These are phyloP conservation scores for Sebastolobus alascanus DNA, from an alignment of 2,797 vertebrate genomes.

Conservation along the genomic window DNA sequence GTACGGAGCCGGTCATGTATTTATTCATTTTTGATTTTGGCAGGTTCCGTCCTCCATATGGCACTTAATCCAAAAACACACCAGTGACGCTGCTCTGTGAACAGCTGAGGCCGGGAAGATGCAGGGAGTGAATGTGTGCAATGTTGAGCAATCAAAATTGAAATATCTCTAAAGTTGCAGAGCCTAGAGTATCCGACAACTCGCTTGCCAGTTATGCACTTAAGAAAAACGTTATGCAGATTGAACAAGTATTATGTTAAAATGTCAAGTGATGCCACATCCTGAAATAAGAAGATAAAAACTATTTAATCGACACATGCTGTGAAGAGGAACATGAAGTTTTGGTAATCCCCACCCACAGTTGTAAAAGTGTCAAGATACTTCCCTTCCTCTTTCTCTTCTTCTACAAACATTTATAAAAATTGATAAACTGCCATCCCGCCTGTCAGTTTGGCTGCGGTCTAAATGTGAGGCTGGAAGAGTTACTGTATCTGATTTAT, in stretches of 20 bases:
- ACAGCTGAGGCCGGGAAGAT: not conserved
- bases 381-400: not conserved
- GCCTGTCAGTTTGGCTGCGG: not conserved
- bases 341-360: not conserved
- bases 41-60: not conserved
- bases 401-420: not conserved
- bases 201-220: not conserved
- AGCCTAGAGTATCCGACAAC: not conserved
- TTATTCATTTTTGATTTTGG: too few relatives aligned
- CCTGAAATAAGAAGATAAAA: not conserved
- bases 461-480: not conserved
- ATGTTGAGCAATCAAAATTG: not conserved
- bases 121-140: not conserved
- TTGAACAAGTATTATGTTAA: not conserved
- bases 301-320: not conserved
- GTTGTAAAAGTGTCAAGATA: not conserved
- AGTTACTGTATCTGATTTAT: not conserved
- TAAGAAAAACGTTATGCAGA: not conserved
- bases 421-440: not conserved
- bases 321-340: not conserved
- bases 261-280: not conserved
- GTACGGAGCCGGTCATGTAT: too few relatives aligned
- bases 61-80: constrained; percentile 2
- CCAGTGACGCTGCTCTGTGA: not conserved
- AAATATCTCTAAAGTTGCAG: not conserved